Base-by-base conservation (phyloP, 2,113 vertebrate species). In the Sisor rabdophorus region DNA sequence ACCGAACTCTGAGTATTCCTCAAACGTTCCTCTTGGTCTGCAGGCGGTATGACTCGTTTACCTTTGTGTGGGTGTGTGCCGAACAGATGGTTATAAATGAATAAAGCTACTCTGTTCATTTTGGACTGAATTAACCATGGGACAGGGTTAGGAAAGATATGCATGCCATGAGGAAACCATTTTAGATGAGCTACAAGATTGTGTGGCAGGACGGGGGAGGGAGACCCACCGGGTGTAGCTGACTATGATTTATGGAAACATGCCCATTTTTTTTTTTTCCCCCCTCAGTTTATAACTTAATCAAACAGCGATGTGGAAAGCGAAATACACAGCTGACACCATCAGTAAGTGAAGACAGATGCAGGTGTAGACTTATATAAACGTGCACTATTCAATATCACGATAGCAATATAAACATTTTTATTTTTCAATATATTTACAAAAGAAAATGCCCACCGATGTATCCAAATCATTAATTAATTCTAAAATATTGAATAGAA, bases 21-120 rank as follows among this genome's bases (percentile, higher is more conserved):
- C 60, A 24, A 17, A 22, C 20, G 59, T 50, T 48, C 24, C 52
- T 77, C 54, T 32, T 28, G 56, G 44, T 32, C 22, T 36, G 64
- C 50, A 40, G 16, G 26, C 13, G n/a, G 53, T 20, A 32, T 24
- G 20, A 54, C 54, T 17, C 17, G 20, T 52, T 50, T n/a, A 20
- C 9, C 24, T n/a, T 19, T 36, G n/a, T 47, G 61, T n/a, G n/a
- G 56, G 59, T 64, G 26, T 54, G 24, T 44, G 7, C 30, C 17
- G 65, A 70, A 26, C 65, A 36, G 54, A 76, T 58, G 44, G 40
- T 70, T 32, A 17, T 1, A 36, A 20, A 30, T 58, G 53, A 56
- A 47, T 59, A 8, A 69, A 36, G 50, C 16, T 11, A 36, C 16
- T 50, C 16, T 20, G 52, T 70, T 70, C 1, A 40, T 55, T 36